Evolutionary conservation across 2,888 invertebrate genomes (phyloP).

Genomic region (Protonemura montana): DNA sequence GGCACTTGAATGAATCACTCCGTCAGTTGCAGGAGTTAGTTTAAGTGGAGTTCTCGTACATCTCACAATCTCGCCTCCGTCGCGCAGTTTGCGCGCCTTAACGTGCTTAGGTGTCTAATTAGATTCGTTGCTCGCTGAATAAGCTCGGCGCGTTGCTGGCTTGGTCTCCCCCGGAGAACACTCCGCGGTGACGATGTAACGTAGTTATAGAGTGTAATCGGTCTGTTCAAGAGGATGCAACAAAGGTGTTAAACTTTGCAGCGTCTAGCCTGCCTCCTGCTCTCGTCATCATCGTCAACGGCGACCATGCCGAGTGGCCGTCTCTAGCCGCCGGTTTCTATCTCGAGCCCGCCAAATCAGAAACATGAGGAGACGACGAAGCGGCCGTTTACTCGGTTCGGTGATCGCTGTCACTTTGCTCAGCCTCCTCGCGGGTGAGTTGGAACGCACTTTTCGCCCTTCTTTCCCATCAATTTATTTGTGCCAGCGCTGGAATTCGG

Average conservation of each 20-base stretch:
- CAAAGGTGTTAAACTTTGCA: background rate
- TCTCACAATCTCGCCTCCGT: background rate
- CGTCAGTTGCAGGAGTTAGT: background rate
- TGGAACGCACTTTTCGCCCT: background rate
- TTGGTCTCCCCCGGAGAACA: background rate
- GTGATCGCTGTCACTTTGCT: constrained; percentile 26
- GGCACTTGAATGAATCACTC: background rate
- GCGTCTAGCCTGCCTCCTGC: background rate
- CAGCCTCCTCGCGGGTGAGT: constrained; percentile 30
- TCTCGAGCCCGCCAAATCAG: background rate
- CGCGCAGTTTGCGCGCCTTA: background rate
- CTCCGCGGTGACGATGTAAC: background rate
- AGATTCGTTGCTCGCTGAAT: background rate
- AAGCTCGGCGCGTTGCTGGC: background rate
- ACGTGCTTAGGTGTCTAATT: constrained; percentile 8
- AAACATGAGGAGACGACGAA: constrained; percentile 25
- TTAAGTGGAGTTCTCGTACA: background rate
- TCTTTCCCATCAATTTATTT: background rate
- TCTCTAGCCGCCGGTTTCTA: background rate
- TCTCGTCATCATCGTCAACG: background rate
- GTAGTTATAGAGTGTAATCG: background rate
- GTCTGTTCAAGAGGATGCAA: background rate
- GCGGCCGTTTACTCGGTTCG: constrained; percentile 23
- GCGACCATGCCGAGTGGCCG: constrained; percentile 9
- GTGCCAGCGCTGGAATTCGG: background rate